Percentiles rank a stretch among this genome's conserved stretches.
These are phyloP conservation scores for Chaetodon auriga DNA, from an alignment of 2,113 vertebrate genomes.

Conservation along the genomic window DNA sequence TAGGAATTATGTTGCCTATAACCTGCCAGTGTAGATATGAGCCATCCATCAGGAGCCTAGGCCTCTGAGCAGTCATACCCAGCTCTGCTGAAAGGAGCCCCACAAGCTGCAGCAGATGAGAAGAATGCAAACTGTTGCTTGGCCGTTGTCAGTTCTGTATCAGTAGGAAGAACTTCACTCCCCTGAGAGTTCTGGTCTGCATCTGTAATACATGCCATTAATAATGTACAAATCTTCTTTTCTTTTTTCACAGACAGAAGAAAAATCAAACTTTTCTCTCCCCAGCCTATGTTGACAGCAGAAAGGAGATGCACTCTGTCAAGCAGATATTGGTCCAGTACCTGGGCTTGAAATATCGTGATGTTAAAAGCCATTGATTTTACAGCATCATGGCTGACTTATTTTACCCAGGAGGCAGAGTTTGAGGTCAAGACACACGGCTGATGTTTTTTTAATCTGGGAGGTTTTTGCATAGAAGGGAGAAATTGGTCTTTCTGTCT, in stretches of 20 bases:
- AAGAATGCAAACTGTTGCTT: slow-evolving; percentile 53
- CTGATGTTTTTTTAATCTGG: slow-evolving; percentile 20
- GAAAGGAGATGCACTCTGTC: slow-evolving; percentile 40
- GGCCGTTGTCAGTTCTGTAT: slow-evolving; percentile 47
- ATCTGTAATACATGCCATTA: slow-evolving; percentile 67
- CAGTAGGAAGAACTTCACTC: slow-evolving; percentile 42
- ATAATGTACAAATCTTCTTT: slow-evolving; percentile 65
- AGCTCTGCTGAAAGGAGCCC: slow-evolving; percentile 28
- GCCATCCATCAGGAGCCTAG: slow-evolving; percentile 5
- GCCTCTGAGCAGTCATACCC: slow-evolving; percentile 16
- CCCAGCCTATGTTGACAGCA: slow-evolving; percentile 36
- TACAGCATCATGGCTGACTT: slow-evolving; percentile 52
- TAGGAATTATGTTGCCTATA: not conserved
- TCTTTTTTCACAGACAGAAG: slow-evolving; percentile 27
- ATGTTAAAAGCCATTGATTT: slow-evolving; percentile 77
- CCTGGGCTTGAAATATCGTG: slow-evolving; percentile 49
- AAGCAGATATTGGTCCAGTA: slow-evolving; percentile 22
- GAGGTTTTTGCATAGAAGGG: slow-evolving; percentile 21
- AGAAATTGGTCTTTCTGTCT: not conserved
- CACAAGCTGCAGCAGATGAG: slow-evolving; percentile 25
- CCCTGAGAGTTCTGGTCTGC: slow-evolving; percentile 43
- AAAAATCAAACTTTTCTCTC: slow-evolving; percentile 43
- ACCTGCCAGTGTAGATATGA: slow-evolving; percentile 1
- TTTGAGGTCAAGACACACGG: slow-evolving; percentile 41
- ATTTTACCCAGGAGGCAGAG: slow-evolving; percentile 42